phyloP scores from a whole-genome alignment of 2,113 vertebrate species.

The Stigmatopora nigra region DNA sequence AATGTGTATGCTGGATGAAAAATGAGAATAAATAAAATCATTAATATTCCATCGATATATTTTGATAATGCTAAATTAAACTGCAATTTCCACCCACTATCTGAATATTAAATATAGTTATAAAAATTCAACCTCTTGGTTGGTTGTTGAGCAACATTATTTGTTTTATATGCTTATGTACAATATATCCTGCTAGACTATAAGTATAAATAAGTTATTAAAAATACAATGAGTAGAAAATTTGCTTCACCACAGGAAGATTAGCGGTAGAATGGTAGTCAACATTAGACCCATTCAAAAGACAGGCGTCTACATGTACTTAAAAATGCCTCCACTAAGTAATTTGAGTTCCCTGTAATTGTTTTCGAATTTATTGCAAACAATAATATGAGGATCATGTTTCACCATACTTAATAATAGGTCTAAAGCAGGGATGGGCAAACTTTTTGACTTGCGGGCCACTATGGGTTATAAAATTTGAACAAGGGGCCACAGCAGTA shows the following conservation, averaged over 20 bases:
- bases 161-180: background rate
- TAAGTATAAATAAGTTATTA: background rate
- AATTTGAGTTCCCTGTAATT: conserved; percentile 21
- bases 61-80: background rate
- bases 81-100: background rate
- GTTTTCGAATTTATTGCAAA: conserved; percentile 38
- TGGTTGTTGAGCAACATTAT: background rate
- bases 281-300: background rate
- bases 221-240: background rate
- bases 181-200: background rate
- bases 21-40: background rate
- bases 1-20: background rate
- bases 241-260: background rate
- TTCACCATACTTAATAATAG: conserved; percentile 35
- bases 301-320: background rate
- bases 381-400: conserved; percentile 37
- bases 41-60: background rate
- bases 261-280: background rate
- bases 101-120: background rate
- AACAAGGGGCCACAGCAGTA: too few species aligned
- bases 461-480: too few species aligned
- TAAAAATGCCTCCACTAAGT: background rate
- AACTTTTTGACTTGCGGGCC: too few species aligned
- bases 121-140: background rate
- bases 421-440: conserved; percentile 18